These are phyloP conservation scores for Thryonomys swinderianus DNA, from an alignment of 2,113 vertebrate genomes.

Conservation along the genomic window DNA sequence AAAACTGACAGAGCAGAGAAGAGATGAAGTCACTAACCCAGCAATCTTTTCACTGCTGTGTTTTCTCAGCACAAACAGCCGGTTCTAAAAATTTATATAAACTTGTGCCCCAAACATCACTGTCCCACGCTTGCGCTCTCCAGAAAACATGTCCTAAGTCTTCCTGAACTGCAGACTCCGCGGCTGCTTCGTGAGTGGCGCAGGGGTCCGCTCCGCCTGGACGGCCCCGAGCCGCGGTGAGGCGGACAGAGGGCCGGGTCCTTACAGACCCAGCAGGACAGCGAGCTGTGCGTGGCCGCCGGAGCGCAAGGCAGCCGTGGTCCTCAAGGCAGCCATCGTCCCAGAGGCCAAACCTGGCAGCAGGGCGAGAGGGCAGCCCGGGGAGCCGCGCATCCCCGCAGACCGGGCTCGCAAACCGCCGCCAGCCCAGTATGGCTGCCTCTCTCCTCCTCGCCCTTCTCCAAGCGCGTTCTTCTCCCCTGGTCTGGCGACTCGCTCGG, in stretches of 20 bases:
- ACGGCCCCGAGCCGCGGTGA: background rate
- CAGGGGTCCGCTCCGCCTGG: background rate
- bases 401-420: too few species aligned
- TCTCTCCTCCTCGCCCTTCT: too few species aligned
- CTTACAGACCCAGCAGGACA: too few species aligned
- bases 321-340: too few species aligned
- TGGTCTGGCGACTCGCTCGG: background rate
- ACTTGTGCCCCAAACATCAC: background rate
- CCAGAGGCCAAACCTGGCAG: too few species aligned
- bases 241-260: too few species aligned
- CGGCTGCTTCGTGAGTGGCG: background rate
- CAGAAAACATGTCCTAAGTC: background rate
- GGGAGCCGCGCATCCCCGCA: too few species aligned
- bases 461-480: background rate
- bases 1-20: background rate
- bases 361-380: too few species aligned
- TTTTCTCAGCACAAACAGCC: background rate
- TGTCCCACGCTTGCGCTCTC: background rate
- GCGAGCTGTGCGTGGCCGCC: background rate
- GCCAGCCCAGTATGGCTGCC: too few species aligned
- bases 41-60: background rate
- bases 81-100: background rate
- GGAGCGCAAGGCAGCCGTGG: rapidly evolving
- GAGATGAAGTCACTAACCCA: background rate
- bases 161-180: background rate